Conservation (phyloP, 92 coral and sea anemone genomes). For the Umimayanthus chanpuru region DNA sequence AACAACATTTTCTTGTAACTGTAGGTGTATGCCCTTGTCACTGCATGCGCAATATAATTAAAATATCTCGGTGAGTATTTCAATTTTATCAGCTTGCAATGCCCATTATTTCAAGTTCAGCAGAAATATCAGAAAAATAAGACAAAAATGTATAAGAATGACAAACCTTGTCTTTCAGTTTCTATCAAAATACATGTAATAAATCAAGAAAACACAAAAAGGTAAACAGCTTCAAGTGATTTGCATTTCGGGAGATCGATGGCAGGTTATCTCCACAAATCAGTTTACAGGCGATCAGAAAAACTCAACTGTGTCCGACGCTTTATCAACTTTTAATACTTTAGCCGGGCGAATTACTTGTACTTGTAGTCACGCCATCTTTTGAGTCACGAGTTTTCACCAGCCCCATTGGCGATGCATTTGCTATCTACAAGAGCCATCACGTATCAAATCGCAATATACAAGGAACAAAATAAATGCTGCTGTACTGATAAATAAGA, state of each 20-base stretch:
- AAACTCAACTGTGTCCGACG: constrained; percentile 6
- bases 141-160: not conserved
- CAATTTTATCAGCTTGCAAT: not conserved
- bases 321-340: not conserved
- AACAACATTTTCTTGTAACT: too few relatives aligned
- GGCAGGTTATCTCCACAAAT: not conserved
- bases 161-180: not conserved
- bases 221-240: constrained; percentile 4
- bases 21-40: too few relatives aligned
- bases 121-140: too few relatives aligned
- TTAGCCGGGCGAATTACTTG: not conserved
- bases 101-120: not conserved
- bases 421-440: not conserved
- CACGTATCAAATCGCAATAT: not conserved
- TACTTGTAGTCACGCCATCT: constrained; percentile 25
- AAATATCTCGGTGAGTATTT: too few relatives aligned
- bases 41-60: too few relatives aligned
- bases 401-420: not conserved
- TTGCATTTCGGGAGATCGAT: not conserved
- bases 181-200: not conserved
- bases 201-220: not conserved
- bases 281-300: not conserved
- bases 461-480: not conserved
- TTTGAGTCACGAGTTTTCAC: constrained; percentile 13
- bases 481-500: not conserved